A percentile compares a stretch with the other conserved stretches of the same genome.
phyloP scores from a whole-genome alignment of 2,888 invertebrate species.

The Dendrolimus houi region DNA sequence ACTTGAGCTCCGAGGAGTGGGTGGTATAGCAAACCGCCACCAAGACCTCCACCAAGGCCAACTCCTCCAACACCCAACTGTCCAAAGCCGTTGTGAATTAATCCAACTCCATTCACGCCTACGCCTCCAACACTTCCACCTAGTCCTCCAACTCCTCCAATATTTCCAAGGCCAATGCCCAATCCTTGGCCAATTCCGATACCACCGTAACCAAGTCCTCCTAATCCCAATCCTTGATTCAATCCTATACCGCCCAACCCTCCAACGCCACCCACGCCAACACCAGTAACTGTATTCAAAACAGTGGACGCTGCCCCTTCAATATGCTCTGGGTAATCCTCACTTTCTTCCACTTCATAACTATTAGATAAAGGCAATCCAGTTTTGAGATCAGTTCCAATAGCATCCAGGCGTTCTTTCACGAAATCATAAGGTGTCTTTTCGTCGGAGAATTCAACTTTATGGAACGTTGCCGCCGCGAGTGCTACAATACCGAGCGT shows the following conservation, averaged over 20 bases:
- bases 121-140: slow-evolving; percentile 30
- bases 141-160: slow-evolving; percentile 27
- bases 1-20: slow-evolving; percentile 55
- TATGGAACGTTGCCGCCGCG: slow-evolving; percentile 35
- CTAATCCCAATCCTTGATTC: slow-evolving; percentile 15
- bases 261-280: slow-evolving; percentile 32
- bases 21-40: slow-evolving; percentile 54
- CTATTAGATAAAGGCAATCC: slow-evolving; percentile 63
- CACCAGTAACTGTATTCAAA: slow-evolving; percentile 50
- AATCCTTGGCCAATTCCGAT: slow-evolving; percentile 19
- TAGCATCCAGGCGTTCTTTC: slow-evolving; percentile 50
- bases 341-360: slow-evolving; percentile 77
- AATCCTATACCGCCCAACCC: slow-evolving; percentile 28
- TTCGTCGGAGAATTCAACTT: slow-evolving; percentile 51
- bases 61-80: slow-evolving; percentile 48
- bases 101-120: slow-evolving; percentile 38
- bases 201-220: slow-evolving; percentile 18
- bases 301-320: slow-evolving; percentile 61
- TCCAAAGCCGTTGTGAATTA: slow-evolving; percentile 45
- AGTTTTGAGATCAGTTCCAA: slow-evolving; percentile 40
- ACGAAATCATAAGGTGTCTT: slow-evolving; percentile 68
- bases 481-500: slow-evolving; percentile 36
- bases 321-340: slow-evolving; percentile 70
- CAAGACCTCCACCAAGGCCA: slow-evolving; percentile 30
- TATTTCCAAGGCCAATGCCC: slow-evolving; percentile 30